Evolutionary conservation across 2,888 invertebrate genomes (phyloP), one percentile per base, ranked within the genome.

Genomic region (Neoaliturus tenellus): DNA sequence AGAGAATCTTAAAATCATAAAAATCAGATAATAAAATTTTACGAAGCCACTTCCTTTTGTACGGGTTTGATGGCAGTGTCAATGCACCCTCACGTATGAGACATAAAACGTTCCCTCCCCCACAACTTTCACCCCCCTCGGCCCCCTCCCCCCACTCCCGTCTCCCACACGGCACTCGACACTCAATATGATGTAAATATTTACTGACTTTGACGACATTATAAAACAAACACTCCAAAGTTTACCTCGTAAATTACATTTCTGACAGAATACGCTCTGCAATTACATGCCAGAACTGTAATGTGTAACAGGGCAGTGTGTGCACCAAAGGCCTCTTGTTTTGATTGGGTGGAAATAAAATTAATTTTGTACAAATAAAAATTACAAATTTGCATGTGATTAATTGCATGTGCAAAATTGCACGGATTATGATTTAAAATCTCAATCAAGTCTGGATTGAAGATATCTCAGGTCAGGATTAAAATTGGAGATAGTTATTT

Each of bases 161-260:
- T 6, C 55, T 5, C 55, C 25, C 55, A 6, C 62, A 12, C 62
- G 28, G 8, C 62, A 28, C 62, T 62, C 62, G 28, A 62, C 62
- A 62, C 62, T 62, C 62, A 51, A 51, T 62, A 28, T 62, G 62
- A 31, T 31, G 62, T 62, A 62, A 62, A 62, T 62, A 62, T 62
- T 62, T 62, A 62, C 62, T 1, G 28, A 62, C 28, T 62, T 62
- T 62, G 62, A 62, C 31, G 62, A 62, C 62, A 31, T 62, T 51
- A 51, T 23, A 23, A 23, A 51, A 51, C 51, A 51, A n/a, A 51
- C 51, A 51, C 51, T 51, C 23, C 14, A 31, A 31, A 62, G 28
- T 62, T 62, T n/a, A 2, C 14, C 1, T 62, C 62, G 62, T 62
- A 62, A 62, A 62, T 62, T 62, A 31, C 14, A 1, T 62, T 14